Percentiles rank a stretch among this genome's conserved stretches.
Evolutionary conservation across 2,888 invertebrate genomes (phyloP).

Genomic region (Nycteola revayana): DNA sequence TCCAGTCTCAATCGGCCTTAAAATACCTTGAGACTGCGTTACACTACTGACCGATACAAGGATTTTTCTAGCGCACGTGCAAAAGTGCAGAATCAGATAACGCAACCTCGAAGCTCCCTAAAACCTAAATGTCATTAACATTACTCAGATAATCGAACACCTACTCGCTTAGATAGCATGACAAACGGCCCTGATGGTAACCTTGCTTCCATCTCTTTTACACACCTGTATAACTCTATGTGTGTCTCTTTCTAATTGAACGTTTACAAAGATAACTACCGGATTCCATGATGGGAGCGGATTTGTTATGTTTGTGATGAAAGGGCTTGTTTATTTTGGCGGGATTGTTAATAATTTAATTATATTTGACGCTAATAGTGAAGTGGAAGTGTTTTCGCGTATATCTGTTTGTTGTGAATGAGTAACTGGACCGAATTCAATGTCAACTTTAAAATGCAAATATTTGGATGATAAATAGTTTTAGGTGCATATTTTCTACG

Average conservation of each 20-base stretch:
- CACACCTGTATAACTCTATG: conserved; percentile 9
- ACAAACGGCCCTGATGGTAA: conserved; percentile 65
- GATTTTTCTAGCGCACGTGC: background rate
- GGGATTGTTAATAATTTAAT: conserved; percentile 4
- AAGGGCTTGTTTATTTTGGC: conserved; percentile 24
- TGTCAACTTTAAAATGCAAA: too few species aligned
- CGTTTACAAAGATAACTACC: conserved; percentile 57
- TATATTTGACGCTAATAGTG: too few species aligned
- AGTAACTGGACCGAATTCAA: too few species aligned
- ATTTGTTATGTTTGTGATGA: conserved; percentile 16
- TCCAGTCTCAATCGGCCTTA: too few species aligned
- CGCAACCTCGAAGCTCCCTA: conserved; percentile 14
- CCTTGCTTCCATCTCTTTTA: conserved; percentile 66
- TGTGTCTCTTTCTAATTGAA: conserved; percentile 48
- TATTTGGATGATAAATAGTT: too few species aligned
- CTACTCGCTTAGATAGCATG: conserved; percentile 33
- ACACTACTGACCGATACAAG: conserved; percentile 2
- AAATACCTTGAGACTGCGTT: too few species aligned
- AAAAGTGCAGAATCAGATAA: conserved; percentile 11
- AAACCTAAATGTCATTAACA: conserved; percentile 29
- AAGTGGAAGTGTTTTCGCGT: too few species aligned
- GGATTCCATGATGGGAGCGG: conserved; percentile 54
- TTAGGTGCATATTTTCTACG: too few species aligned
- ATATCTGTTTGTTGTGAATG: too few species aligned
- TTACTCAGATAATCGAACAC: conserved; percentile 20